These are phyloP conservation scores for Brachylomia viminalis DNA, from an alignment of 2,888 invertebrate species.

Conservation along the genomic window DNA sequence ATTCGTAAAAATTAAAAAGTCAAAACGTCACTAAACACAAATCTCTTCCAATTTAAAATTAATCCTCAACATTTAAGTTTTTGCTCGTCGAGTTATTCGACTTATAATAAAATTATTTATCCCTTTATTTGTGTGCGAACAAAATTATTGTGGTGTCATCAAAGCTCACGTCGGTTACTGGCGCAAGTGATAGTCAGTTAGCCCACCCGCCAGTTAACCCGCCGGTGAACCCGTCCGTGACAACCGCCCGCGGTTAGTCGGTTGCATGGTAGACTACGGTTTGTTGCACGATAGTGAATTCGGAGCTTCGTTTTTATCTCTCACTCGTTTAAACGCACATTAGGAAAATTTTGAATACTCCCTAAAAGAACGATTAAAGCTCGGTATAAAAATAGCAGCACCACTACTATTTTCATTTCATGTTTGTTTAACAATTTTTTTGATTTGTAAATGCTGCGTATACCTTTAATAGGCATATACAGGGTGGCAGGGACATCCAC, in stretches of 20 bases:
- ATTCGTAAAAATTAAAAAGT: neutral
- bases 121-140: slow-evolving; percentile 18
- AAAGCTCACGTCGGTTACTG: slow-evolving; percentile 33
- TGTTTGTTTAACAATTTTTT: too few species aligned
- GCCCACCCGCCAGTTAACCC: slow-evolving; percentile 36
- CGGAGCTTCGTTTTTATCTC: neutral
- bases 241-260: slow-evolving; percentile 51
- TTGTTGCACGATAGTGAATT: slow-evolving; percentile 8
- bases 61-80: neutral
- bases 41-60: neutral
- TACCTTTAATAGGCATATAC: neutral
- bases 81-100: neutral
- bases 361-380: neutral
- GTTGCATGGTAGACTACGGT: slow-evolving; percentile 24
- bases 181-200: slow-evolving; percentile 38
- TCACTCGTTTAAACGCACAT: neutral
- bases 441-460: neutral
- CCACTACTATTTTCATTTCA: neutral
- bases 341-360: neutral
- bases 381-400: neutral
- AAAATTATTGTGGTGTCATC: slow-evolving; percentile 42
- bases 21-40: neutral
- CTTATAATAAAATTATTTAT: neutral
- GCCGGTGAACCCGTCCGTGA: slow-evolving; percentile 31
- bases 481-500: too few species aligned